Evolutionary conservation across 2,888 invertebrate species (phyloP).

Genomic region (Callinectes sapidus): DNA sequence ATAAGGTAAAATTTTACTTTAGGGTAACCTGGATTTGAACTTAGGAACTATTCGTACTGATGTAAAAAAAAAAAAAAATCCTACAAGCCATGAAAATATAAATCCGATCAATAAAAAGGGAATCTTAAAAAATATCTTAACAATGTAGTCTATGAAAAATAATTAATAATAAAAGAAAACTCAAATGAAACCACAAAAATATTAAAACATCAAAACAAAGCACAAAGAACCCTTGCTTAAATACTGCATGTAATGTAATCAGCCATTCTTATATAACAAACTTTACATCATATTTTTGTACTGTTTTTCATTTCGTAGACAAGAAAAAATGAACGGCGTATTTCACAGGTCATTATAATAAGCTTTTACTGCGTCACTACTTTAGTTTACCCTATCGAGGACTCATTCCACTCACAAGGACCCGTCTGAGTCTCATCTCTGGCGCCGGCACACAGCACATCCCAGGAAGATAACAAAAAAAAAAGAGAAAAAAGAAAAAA

Average conservation of each 20-base stretch:
- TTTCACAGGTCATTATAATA: neutral
- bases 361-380: neutral
- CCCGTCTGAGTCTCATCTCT: slow-evolving; percentile 27
- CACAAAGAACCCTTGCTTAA: too few relatives aligned
- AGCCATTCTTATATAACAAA: neutral
- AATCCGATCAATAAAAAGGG: too few relatives aligned
- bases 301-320: neutral
- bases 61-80: too few relatives aligned
- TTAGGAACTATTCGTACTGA: neutral
- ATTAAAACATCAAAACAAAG: too few relatives aligned
- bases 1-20: neutral
- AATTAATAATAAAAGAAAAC: too few relatives aligned
- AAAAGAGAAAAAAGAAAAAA: neutral
- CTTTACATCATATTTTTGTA: neutral
- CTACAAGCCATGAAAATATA: too few relatives aligned
- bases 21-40: neutral
- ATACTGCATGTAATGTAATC: neutral
- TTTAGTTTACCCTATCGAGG: neutral
- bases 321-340: neutral
- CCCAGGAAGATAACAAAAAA: slow-evolving; percentile 8
- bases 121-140: too few relatives aligned
- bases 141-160: neutral
- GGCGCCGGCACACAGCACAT: slow-evolving; percentile 27
- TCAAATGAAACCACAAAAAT: too few relatives aligned
- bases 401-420: neutral